Conservation (phyloP, 2,797 vertebrate species). For the Microctenopoma lineatum region DNA sequence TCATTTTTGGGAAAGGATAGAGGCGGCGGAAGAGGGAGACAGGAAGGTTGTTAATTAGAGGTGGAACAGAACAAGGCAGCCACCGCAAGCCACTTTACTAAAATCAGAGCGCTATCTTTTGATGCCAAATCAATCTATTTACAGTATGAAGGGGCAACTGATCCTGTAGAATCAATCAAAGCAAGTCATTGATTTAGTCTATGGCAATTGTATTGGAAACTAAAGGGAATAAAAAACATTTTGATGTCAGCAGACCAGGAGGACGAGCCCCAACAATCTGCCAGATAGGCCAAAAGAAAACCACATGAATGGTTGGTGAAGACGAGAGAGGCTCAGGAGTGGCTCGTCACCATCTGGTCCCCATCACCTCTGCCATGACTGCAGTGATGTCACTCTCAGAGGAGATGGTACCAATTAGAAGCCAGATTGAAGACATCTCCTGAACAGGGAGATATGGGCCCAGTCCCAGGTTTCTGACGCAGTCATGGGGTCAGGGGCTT, state of each 20-base stretch:
- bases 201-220: conserved; percentile 54
- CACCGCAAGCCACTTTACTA: conserved; percentile 59
- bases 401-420: conserved; percentile 78
- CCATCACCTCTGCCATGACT: conserved; percentile 67
- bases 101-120: conserved; percentile 49
- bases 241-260: conserved; percentile 19
- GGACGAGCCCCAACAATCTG: conserved; percentile 29
- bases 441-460: conserved; percentile 40
- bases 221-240: conserved; percentile 49
- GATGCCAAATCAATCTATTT: conserved; percentile 56
- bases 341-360: conserved; percentile 76
- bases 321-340: conserved; percentile 44
- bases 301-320: conserved; percentile 56
- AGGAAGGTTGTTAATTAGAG: conserved; percentile 60
- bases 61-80: conserved; percentile 39
- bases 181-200: conserved; percentile 65
- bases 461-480: conserved; percentile 29
- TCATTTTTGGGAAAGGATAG: conserved; percentile 72
- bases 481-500: conserved; percentile 29
- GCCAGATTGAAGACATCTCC: conserved; percentile 61
- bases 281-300: conserved; percentile 51
- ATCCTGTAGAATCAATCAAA: conserved; percentile 62
- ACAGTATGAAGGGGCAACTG: conserved; percentile 49
- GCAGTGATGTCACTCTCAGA: conserved; percentile 71
- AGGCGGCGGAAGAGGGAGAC: conserved; percentile 5